Percentiles rank a stretch among this genome's conserved stretches.
Evolutionary conservation across 2,888 invertebrate genomes (phyloP).

Genomic region (Xestia xanthographa): DNA sequence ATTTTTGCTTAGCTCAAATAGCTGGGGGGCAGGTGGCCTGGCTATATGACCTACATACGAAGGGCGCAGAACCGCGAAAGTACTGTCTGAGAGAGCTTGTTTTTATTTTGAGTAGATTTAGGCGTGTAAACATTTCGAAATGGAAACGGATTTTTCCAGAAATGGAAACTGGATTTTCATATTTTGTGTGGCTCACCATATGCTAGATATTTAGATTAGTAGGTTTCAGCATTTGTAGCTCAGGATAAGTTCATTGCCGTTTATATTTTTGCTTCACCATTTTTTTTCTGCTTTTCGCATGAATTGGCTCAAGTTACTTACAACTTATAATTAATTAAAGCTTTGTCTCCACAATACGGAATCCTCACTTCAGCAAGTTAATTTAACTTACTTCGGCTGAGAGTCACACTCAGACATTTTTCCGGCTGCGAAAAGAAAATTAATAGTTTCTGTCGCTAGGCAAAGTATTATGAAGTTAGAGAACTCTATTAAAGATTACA

Average conservation of each 20-base stretch:
- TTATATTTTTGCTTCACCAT: background rate
- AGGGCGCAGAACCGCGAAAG: conserved; percentile 62
- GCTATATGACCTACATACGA: conserved; percentile 65
- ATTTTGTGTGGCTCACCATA: conserved; percentile 6
- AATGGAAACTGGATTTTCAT: conserved; percentile 42
- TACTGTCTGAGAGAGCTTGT: conserved; percentile 57
- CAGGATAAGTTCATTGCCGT: background rate
- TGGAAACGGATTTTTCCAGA: conserved; percentile 39
- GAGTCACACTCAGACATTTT: conserved; percentile 75
- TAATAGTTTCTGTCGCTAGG: conserved; percentile 78
- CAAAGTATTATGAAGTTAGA: conserved; percentile 78
- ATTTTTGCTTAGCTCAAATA: conserved; percentile 61
- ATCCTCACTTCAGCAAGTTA: conserved; percentile 65
- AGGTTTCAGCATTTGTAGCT: background rate
- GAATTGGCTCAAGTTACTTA: conserved; percentile 5
- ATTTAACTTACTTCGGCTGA: conserved; percentile 65
- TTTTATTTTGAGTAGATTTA: conserved; percentile 66
- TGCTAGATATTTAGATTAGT: background rate
- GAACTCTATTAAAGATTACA: conserved; percentile 81
- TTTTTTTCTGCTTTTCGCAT: background rate
- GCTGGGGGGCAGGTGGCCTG: conserved; percentile 61
- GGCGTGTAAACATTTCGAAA: conserved; percentile 57
- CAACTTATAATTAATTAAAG: conserved; percentile 45
- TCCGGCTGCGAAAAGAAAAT: conserved; percentile 79
- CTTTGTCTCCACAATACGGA: conserved; percentile 48